A percentile compares a stretch with the other conserved stretches of the same genome.
Conservation (phyloP, 2,888 invertebrate species). For the Platycnemis pennipes region DNA sequence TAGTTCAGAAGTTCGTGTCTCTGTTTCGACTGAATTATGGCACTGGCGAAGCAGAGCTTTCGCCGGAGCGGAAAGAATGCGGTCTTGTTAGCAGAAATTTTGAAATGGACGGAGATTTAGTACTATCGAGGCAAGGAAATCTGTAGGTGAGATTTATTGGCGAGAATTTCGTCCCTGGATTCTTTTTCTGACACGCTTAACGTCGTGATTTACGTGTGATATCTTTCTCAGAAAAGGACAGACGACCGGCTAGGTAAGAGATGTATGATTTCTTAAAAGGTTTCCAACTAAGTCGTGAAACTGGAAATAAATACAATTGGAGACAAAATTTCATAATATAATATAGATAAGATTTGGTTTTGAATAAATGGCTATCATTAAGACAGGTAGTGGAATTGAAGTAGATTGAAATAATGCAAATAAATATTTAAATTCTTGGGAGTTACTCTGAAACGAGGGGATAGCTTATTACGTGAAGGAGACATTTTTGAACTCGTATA, state of each 20-base stretch:
- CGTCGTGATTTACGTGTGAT: not conserved
- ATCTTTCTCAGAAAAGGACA: not conserved
- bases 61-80: not conserved
- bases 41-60: not conserved
- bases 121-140: not conserved
- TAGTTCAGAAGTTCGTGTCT: no score
- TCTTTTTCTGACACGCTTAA: not conserved
- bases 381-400: no score
- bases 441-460: no score
- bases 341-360: no score
- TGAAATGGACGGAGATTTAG: not conserved
- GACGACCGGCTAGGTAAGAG: not conserved
- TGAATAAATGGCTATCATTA: no score
- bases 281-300: no score
- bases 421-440: no score
- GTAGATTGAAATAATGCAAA: no score
- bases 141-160: not conserved
- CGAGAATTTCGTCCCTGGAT: not conserved
- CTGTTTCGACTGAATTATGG: not conserved
- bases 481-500: no score
- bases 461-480: no score
- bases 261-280: not conserved
- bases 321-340: no score
- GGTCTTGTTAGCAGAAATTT: not conserved
- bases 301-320: no score